Evolutionary conservation across 2,797 vertebrate genomes (phyloP).

Genomic region (Limnodromus scolopaceus): DNA sequence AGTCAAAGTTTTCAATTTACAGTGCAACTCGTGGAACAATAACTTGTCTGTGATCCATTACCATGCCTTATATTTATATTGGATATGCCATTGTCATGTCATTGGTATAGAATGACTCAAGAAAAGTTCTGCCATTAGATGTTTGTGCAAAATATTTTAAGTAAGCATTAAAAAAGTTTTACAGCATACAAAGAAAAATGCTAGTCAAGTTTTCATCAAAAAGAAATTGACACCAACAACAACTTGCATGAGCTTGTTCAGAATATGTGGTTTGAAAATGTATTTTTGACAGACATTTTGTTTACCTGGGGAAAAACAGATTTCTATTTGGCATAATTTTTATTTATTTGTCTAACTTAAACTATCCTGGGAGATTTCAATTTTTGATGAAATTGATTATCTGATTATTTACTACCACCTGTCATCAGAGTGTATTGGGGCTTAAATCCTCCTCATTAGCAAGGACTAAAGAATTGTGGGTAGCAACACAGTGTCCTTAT

Average conservation of each 20-base stretch:
- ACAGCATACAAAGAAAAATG: not conserved
- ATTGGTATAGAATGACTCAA: not conserved
- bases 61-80: not conserved
- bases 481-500: not conserved
- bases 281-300: not conserved
- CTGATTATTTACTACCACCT: not conserved
- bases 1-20: constrained; percentile 13
- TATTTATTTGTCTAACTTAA: not conserved
- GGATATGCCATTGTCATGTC: not conserved
- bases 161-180: not conserved
- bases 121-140: not conserved
- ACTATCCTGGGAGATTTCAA: not conserved
- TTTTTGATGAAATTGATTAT: not conserved
- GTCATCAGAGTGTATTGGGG: not conserved
- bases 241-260: not conserved
- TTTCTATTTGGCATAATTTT: not conserved
- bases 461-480: not conserved
- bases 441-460: not conserved
- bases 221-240: not conserved
- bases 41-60: not conserved
- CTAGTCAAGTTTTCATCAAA: constrained; percentile 12
- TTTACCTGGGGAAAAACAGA: not conserved
- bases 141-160: constrained; percentile 20
- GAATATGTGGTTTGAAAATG: not conserved
- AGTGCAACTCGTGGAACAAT: not conserved